Evolutionary conservation across 1,140 invertebrate genomes (phyloP).

Genomic region (Hormaphis cornu): DNA sequence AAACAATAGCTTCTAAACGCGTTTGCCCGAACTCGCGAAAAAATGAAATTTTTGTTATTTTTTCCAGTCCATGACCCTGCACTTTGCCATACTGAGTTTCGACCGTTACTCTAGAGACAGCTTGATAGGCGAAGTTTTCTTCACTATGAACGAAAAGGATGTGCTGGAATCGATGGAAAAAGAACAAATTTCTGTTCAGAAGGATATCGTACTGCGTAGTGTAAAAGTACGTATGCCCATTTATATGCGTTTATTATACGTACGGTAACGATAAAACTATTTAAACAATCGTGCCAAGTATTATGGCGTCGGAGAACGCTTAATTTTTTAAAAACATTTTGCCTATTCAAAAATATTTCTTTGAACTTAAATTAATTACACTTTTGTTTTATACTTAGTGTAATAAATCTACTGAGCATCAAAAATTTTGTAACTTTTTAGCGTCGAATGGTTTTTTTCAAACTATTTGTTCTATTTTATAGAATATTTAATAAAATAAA

Average conservation of each 20-base stretch:
- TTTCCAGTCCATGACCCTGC: slow-evolving; percentile 68
- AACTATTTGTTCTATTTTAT: no score
- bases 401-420: no score
- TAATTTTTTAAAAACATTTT: no score
- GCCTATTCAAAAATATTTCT: no score
- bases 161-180: slow-evolving; percentile 62
- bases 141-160: slow-evolving; percentile 67
- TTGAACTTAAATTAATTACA: no score
- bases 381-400: no score
- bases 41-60: slow-evolving; percentile 14
- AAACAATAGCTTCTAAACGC: background rate
- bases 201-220: slow-evolving; percentile 76
- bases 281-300: no score
- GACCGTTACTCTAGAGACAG: slow-evolving; percentile 95
- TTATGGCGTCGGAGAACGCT: no score
- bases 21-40: background rate
- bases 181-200: slow-evolving; percentile 62
- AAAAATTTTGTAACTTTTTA: no score
- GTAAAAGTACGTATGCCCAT: slow-evolving; percentile 55
- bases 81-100: slow-evolving; percentile 92
- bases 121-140: slow-evolving; percentile 93
- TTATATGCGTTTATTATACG: background rate
- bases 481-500: no score
- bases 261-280: no score
- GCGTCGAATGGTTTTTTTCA: no score